Evolutionary conservation across 2,113 vertebrate genomes (phyloP), one percentile per base, ranked within the genome.

Genomic region (Pterocles burchelli): DNA sequence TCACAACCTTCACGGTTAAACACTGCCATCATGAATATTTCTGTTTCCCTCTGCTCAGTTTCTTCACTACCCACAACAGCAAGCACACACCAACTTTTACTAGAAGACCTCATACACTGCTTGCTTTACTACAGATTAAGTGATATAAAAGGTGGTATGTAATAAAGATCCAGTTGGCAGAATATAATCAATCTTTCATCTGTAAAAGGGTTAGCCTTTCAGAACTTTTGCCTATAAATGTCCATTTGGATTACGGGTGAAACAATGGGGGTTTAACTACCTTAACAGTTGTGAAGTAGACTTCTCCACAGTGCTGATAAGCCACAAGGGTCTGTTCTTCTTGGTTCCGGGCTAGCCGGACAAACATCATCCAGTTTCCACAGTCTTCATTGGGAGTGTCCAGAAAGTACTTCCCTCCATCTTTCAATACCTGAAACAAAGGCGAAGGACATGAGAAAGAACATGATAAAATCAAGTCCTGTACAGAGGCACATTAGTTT

Each of bases 341-440:
- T 93, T 96, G 96, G 59, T 94, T 97, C 96, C 90, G 96, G 79
- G 96, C 95, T 59, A 96, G 88, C 58, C 96, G 96, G 52, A 97
- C 96, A 97, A 97, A 97, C 97, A 97, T 97, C 97, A 97, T 97
- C 97, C 97, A 97, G 76, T 97, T 97, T 95, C 97, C 96, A 94
- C 94, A 96, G 92, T 97, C 97, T 95, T 97, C 97, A 93, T 96
- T 95, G 63, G 97, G 97, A 96, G 96, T 96, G 91, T 97, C 96
- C 83, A 97, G 90, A 93, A 97, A 97, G 82, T 96, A 97, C 59
- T 96, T 96, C 76, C 94, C 90, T 82, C 96, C 96, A 88, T 97
- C 95, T 94, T 96, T 97, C 86, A 97, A 43, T 6, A 97, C 97
- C 97, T 97, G 88, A 92, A 86, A 93, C 55, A 90, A 90, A 89